Evolutionary conservation across 1,140 invertebrate genomes (phyloP), one percentile per base, ranked within the genome.

Genomic region (Tigriopus japonicus): DNA sequence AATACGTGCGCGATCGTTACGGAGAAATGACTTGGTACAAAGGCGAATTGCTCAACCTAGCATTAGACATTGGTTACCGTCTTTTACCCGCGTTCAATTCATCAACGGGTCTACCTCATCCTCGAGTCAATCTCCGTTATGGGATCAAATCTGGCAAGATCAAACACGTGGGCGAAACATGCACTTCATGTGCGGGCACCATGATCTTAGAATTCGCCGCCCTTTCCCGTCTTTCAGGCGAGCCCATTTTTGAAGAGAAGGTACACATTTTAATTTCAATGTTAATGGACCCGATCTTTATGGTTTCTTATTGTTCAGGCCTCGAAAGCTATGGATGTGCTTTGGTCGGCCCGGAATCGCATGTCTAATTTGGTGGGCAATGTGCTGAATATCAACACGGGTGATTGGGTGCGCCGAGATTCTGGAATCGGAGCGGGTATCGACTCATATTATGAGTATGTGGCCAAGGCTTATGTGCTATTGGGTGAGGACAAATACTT

Each of bases 401-500:
- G 95, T 3, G 91, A 97, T 72, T 98, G 93, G 93, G 81, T 97
- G 6, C 75, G 92, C 21, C 80, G 90, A 69, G 93, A 98, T 71
- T 89, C 88, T 28, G 92, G 93, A 2, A 91, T 98, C 17, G 95
- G 95, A n/a, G 95, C 94, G 43, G 94, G 95, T 10, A 97, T 97
- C 65, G 94, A 98, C 72, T 96, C 91, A 0, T 98, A 98, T 71
- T 98, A 97, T 71, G 94, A 98, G 72, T 98, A 98, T 72, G 87
- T 90, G 65, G 78, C 98, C 15, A 98, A 98, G 73, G 91, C 91
- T 1, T 82, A 82, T 63, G 76, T 82, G 60, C 66, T 82, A 23
- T 67, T 81, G 14, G 92, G 73, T 69, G 94, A 81, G 78, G 90
- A 81, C 69, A 84, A 84, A 64, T 97, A 96, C 74, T 74, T 60